Base-by-base conservation (phyloP, 2,888 invertebrate genomes). In the Campoplex capitator region DNA sequence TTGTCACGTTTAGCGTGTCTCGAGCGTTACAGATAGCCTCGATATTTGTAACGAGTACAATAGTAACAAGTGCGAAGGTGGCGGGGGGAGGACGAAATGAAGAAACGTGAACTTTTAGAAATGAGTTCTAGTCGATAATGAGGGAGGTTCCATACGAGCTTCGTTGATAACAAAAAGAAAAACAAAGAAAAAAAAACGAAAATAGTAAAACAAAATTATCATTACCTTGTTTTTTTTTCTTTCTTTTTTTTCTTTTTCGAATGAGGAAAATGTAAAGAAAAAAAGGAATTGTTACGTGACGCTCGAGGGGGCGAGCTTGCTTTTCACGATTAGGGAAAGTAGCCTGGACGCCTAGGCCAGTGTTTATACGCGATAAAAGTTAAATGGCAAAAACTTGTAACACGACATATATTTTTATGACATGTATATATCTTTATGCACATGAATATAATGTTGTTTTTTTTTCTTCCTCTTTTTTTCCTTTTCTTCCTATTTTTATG, bases 271-370 rank as follows among this genome's bases (percentile, higher is more conserved):
- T 45, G 32, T 11, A 32, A 58, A 4, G 7, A 70, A 54, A 68
- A 28, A 51, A 32, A 42, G 16, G 48, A 67, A 38, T 54, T 6
- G 42, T 51, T 56, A 70, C 58, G 51, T 67, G 58, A 38, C 45
- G 38, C 32, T 68, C 54, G 75, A 62, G 62, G 48, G 75, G 75
- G 75, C 62, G 45, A 68, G 70, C 45, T 16, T 42, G 54, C 38
- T 68, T 56, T 65, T 79, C 79, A 58, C 79, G 79, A 79, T 79
- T 79, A 79, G 70, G 79, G 79, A 79, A 79, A 79, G 79, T 79
- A 51, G 70, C 56, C 56, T 45, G 23, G 65, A 71, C 58, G 68
- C 83, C 75, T 54, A 7, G 54, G 54, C 73, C 32, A 45, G 71
- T 42, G 32, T 74, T 70, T 83, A 62, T 62, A 23, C 54, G 75